Conservation (phyloP, 2,888 invertebrate species). For the Apamea crenata region DNA sequence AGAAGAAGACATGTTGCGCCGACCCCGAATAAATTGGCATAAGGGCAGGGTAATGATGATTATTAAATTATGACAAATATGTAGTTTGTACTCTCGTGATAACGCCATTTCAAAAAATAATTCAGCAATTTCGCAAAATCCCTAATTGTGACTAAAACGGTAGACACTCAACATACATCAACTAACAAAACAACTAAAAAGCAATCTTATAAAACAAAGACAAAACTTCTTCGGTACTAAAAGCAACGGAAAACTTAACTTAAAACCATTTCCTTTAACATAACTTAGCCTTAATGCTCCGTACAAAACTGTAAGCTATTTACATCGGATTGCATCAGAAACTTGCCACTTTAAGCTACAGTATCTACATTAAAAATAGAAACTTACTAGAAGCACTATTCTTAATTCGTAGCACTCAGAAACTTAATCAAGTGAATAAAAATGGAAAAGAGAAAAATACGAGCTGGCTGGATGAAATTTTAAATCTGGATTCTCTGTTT, state of each 20-base stretch:
- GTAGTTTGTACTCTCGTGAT: not conserved
- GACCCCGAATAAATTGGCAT: not conserved
- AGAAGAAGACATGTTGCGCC: too few relatives aligned
- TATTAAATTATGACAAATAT: too few relatives aligned
- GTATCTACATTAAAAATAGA: constrained; percentile 71
- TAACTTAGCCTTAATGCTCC: constrained; percentile 54
- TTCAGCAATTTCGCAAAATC: too few relatives aligned
- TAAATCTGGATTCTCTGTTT: constrained; percentile 47
- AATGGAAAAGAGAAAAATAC: constrained; percentile 59
- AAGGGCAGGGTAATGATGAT: not conserved
- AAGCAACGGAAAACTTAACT: constrained; percentile 54
- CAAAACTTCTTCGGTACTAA: constrained; percentile 28
- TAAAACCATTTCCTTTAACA: constrained; percentile 55
- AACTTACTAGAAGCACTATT: constrained; percentile 60
- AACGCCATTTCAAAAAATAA: not conserved
- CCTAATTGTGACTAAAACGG: not conserved
- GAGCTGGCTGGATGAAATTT: constrained; percentile 39
- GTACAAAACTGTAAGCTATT: constrained; percentile 70
- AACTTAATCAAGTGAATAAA: constrained; percentile 64
- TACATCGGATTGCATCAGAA: constrained; percentile 70
- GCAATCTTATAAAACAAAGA: constrained; percentile 30
- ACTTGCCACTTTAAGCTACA: constrained; percentile 66
- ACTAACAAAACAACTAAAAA: constrained; percentile 11
- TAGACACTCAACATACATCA: not conserved
- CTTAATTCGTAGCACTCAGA: constrained; percentile 64